Base-by-base conservation (phyloP, 2,888 invertebrate species). In the Nowickia ferox region DNA sequence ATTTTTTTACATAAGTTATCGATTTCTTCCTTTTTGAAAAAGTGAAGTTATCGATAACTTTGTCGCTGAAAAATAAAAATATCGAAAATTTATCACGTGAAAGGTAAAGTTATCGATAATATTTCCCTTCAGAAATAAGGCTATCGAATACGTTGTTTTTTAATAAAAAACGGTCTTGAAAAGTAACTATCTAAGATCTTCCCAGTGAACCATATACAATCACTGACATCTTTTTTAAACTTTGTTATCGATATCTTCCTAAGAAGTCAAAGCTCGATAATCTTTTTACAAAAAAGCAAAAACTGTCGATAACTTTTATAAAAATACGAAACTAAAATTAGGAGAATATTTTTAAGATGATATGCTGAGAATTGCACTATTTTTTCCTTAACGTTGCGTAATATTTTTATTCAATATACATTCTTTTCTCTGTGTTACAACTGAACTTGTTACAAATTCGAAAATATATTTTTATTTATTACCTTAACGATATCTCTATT, bases 401-500 rank as follows among this genome's bases (percentile, higher is more conserved):
- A 30, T 30, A 6, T 30, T 30, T 59, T 15, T 38, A 15, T 38
- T 59, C 1, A 15, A 59, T 38, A 17, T 4, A 61, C 40, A 30
- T 51, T 66, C 30, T 51, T 13, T 46, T 44, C 13, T 11, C 13
- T 17, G n/a, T 17, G 17, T 17, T 2, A 8, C 8, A 42, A 38
- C 38, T 15, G 40, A 17, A 61, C 11, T 59, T 51, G 11, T 59
- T 59, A 48, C 30, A 57, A 5, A 5, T 17, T 17, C 4, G n/a
- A 30, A 61, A 65, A 30, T 30, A 38, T 9, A 38, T 66, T 48
- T 0, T 57, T 44, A 46, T 46, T n/a, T n/a, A 30, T 9, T 11
- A 48, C 42, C 42, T 53, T 75, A 53, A 63, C 22, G 40, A 72
- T 77, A 40, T 66, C 19, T 80, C n/a, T 55, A 15, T 48, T 74